Percentiles rank a stretch among this genome's conserved stretches.
Evolutionary conservation across 2,888 invertebrate genomes (phyloP).

Genomic region (Xestobium rufovillosum): DNA sequence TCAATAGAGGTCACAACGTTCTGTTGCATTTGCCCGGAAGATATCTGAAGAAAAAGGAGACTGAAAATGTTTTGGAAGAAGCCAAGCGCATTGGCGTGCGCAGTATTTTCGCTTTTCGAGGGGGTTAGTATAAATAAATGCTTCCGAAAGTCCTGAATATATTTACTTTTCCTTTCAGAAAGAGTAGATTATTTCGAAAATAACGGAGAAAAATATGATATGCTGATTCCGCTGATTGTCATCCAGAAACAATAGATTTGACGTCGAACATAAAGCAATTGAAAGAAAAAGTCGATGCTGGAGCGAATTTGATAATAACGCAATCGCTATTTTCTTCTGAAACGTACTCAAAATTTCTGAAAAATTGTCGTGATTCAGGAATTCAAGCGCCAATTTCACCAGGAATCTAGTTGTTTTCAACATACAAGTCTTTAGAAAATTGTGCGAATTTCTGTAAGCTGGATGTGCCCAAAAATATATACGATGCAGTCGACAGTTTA

Average conservation of each 20-base stretch:
- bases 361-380: conserved; percentile 55
- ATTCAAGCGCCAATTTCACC: conserved; percentile 74
- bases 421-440: too few species aligned
- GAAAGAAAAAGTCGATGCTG: conserved; percentile 64
- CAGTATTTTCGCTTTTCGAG: conserved; percentile 65
- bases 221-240: conserved; percentile 65
- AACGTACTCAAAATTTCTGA: conserved; percentile 55
- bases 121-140: too few species aligned
- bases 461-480: too few species aligned
- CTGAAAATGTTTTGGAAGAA: conserved; percentile 45
- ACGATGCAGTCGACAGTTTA: too few species aligned
- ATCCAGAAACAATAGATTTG: too few species aligned
- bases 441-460: neutral
- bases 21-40: conserved; percentile 51
- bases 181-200: conserved; percentile 20
- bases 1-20: too few species aligned
- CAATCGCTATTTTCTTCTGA: conserved; percentile 72
- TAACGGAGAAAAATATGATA: conserved; percentile 42
- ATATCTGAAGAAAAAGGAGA: conserved; percentile 43
- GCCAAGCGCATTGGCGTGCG: conserved; percentile 56
- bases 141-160: too few species aligned
- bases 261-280: conserved; percentile 58
- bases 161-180: conserved; percentile 26
- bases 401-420: conserved; percentile 55
- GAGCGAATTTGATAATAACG: conserved; percentile 81